Evolutionary conservation across 2,113 vertebrate species (phyloP), one percentile per base, ranked within the genome.

Genomic region (Sclerurus mexicanus): DNA sequence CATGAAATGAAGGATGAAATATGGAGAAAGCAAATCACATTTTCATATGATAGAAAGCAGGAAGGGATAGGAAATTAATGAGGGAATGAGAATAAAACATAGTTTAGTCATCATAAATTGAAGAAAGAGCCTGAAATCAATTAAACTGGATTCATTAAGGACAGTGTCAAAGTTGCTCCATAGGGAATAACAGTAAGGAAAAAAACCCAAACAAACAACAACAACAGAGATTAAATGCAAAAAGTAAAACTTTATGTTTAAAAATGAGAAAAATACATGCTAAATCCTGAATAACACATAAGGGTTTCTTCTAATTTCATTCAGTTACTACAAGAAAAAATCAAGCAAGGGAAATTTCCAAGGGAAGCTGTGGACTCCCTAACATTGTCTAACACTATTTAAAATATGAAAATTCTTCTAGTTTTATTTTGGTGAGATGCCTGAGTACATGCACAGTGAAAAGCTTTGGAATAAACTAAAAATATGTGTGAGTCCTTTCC

Each of bases 61-160:
- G 31, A 59, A 47, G 33, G 6, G 16, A 91, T 46, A 72, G 40
- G 8, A 92, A 87, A 73, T 89, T 95, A 40, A 50, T 55, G 40
- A 22, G 33, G 84, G n/a, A 92, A 94, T 68, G 44, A 78, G 33
- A 87, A 75, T 79, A 89, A 85, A 85, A 66, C 68, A 85, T 5
- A 60, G 4, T 87, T 82, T 90, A 89, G 68, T 72, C n/a, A 56
- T 56, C 58, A 75, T 7, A 67, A n/a, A 47, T 52, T 87, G 24
- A 42, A 94, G 42, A 92, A 93, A 75, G 81, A 20, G 5, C 27
- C 58, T 90, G 71, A 93, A 95, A 90, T 93, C 25, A 94, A 67
- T 93, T 81, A 90, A 93, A 88, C 2, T 14, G 27, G 8, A n/a
- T 71, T 86, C 27, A 79, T 83, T 79, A 82, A 73, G 27, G 37